Conservation (phyloP, 2,888 invertebrate species). For the Epirrhoe tristata region DNA sequence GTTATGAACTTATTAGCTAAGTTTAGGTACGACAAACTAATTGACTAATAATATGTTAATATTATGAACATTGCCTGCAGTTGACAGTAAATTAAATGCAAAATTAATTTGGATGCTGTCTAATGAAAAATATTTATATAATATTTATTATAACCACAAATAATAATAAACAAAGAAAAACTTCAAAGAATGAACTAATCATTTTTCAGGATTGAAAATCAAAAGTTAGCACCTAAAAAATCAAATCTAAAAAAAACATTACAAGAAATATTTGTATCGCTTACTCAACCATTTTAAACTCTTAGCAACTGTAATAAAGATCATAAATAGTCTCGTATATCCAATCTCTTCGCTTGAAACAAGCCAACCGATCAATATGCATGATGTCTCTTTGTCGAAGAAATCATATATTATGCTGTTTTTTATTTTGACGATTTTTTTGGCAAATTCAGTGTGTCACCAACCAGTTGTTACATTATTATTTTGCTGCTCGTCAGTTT, state of each 20-base stretch:
- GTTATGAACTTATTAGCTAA: neutral
- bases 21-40: neutral
- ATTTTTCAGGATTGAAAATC: neutral
- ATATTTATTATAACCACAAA: neutral
- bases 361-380: constrained; percentile 24
- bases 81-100: neutral
- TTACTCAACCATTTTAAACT: neutral
- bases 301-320: neutral
- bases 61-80: neutral
- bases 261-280: neutral
- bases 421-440: constrained; percentile 16
- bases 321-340: neutral
- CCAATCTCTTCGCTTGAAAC: constrained; percentile 17
- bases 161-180: neutral
- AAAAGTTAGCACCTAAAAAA: too few species aligned
- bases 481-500: neutral
- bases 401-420: constrained; percentile 8
- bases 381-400: constrained; percentile 26
- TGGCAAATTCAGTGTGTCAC: constrained; percentile 5
- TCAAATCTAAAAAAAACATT: neutral
- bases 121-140: neutral
- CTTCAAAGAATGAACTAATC: neutral
- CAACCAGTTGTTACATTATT: neutral
- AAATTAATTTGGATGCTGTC: neutral
- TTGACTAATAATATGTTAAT: neutral